Percentiles rank a stretch among this genome's conserved stretches.
Evolutionary conservation across 2,888 invertebrate species (phyloP).

Genomic region (Phyto melanocephala): DNA sequence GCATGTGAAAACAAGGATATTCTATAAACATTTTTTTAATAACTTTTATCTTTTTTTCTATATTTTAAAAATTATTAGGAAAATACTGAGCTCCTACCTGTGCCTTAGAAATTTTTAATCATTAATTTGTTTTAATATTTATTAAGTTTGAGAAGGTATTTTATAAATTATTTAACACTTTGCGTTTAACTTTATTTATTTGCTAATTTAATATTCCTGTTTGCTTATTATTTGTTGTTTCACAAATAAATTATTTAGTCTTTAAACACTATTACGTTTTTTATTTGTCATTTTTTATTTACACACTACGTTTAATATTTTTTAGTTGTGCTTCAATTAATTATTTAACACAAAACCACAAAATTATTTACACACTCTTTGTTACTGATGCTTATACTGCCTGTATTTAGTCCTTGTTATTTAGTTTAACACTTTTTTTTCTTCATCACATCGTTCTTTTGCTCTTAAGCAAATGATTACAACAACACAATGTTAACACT

Average conservation of each 20-base stretch:
- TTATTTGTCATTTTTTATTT: neutral
- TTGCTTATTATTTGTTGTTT: neutral
- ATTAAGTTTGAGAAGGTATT: neutral
- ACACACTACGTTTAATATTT: neutral
- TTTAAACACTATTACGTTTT: slow-evolving; percentile 21
- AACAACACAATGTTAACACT: slow-evolving; percentile 56
- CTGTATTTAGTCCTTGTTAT: slow-evolving; percentile 19
- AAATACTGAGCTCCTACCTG: no score
- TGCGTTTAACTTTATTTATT: neutral
- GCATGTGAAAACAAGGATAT: neutral
- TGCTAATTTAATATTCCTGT: neutral
- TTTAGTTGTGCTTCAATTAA: neutral
- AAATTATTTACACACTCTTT: slow-evolving; percentile 45
- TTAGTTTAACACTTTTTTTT: slow-evolving; percentile 17
- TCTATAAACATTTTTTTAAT: no score
- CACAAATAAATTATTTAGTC: no score
- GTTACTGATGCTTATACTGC: slow-evolving; percentile 22
- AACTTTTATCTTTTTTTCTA: no score
- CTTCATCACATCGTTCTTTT: slow-evolving; percentile 29
- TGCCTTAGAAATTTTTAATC: no score
- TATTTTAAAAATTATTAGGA: no score
- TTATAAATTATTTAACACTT: neutral
- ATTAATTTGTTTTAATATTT: neutral
- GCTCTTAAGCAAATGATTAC: slow-evolving; percentile 41
- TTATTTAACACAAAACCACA: slow-evolving; percentile 38